Conservation (phyloP, 2,888 invertebrate genomes). For the Salpingus planirostris region DNA sequence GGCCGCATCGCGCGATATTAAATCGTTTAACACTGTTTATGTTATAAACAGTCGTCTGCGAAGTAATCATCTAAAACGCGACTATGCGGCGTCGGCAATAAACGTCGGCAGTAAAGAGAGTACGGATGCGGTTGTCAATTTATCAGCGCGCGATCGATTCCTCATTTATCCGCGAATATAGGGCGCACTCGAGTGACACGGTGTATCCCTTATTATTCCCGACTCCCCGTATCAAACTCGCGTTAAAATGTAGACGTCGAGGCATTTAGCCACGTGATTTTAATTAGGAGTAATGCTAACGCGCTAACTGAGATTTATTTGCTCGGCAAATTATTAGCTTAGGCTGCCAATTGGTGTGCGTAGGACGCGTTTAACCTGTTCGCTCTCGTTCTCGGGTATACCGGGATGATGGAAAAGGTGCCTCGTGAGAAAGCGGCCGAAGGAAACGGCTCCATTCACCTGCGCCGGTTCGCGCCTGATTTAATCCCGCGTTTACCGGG, state of each 20-base stretch:
- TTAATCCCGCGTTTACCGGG: not conserved
- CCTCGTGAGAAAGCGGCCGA: too few species aligned
- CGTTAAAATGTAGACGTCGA: slow-evolving; percentile 1
- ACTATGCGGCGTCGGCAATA: slow-evolving; percentile 30
- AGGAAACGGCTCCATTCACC: too few species aligned
- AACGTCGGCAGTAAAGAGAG: too few species aligned
- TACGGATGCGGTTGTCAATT: slow-evolving; percentile 28
- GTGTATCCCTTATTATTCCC: too few species aligned
- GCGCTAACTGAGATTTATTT: slow-evolving; percentile 24
- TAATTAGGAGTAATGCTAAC: slow-evolving; percentile 24
- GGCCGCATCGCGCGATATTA: not conserved
- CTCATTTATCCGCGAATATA: too few species aligned
- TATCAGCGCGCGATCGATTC: too few species aligned
- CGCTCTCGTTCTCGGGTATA: too few species aligned
- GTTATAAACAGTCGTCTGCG: slow-evolving; percentile 22
- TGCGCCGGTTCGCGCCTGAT: not conserved
- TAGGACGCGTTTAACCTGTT: slow-evolving; percentile 9
- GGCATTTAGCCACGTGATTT: slow-evolving; percentile 21
- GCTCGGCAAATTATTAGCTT: slow-evolving; percentile 23
- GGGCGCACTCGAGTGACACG: too few species aligned
- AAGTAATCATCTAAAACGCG: slow-evolving; percentile 28
- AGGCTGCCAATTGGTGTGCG: slow-evolving; percentile 14
- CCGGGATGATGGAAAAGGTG: too few species aligned
- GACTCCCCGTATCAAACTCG: not conserved
- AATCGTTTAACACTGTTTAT: slow-evolving; percentile 7